These are phyloP conservation scores for Caenorhabditis sp. DNA, from an alignment of 2,888 invertebrate species.

Conservation along the genomic window DNA sequence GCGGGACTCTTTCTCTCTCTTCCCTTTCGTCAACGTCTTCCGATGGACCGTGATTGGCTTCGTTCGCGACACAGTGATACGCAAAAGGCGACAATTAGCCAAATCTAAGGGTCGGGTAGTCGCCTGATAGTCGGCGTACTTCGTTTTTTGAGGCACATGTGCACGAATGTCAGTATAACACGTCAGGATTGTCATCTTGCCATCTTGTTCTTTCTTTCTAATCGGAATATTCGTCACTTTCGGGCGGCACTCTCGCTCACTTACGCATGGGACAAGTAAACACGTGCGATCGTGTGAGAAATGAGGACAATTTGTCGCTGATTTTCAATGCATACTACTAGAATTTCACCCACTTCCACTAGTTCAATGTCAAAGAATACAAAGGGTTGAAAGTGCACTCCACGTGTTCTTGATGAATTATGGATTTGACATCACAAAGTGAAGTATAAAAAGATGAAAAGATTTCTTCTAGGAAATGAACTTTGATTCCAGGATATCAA, in stretches of 20 bases:
- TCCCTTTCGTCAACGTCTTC: constrained; percentile 20
- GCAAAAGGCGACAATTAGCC: constrained; percentile 46
- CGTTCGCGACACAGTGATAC: constrained; percentile 46
- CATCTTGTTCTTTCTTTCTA: constrained; percentile 48
- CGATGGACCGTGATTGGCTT: constrained; percentile 35
- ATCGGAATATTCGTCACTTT: constrained; percentile 48
- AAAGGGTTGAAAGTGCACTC: too few relatives aligned
- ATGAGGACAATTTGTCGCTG: constrained; percentile 14
- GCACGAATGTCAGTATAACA: constrained; percentile 23
- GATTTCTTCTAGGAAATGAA: too few relatives aligned
- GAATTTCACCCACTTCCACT: not conserved
- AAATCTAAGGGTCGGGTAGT: constrained; percentile 36
- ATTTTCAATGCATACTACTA: constrained; percentile 3
- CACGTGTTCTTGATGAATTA: too few relatives aligned
- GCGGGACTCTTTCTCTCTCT: too few relatives aligned
- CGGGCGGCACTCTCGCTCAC: not conserved
- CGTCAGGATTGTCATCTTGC: constrained; percentile 50
- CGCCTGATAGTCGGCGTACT: constrained; percentile 42
- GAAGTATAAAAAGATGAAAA: too few relatives aligned
- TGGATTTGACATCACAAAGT: too few relatives aligned
- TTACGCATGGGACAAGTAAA: constrained; percentile 1
- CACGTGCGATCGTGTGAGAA: constrained; percentile 3
- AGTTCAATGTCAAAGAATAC: not conserved
- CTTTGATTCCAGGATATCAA: too few relatives aligned
- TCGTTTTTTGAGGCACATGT: constrained; percentile 38